Evolutionary conservation across 2,888 invertebrate genomes (phyloP).

Genomic region (Eristalinus aeneus): DNA sequence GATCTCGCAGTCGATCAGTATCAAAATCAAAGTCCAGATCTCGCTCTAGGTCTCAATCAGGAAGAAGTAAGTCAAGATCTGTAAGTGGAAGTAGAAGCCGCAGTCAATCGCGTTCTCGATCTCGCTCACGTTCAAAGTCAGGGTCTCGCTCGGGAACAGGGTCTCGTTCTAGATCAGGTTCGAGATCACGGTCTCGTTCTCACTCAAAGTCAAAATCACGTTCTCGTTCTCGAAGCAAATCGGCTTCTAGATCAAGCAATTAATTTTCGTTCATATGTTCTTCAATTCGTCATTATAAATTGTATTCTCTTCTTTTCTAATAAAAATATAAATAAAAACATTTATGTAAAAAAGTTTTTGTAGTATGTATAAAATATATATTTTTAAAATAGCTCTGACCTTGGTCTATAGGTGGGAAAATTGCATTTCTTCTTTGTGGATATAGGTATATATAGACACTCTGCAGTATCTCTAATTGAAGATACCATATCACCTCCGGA

Average conservation of each 20-base stretch:
- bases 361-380: too few species aligned
- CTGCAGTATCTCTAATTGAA: too few species aligned
- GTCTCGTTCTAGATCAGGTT: conserved; percentile 72
- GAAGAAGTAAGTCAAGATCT: conserved; percentile 51
- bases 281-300: conserved; percentile 29
- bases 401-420: too few species aligned
- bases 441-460: too few species aligned
- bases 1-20: conserved; percentile 74
- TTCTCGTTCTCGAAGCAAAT: conserved; percentile 73
- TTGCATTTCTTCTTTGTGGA: too few species aligned
- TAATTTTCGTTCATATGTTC: conserved; percentile 33
- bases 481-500: too few species aligned
- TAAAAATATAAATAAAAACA: conserved; percentile 15
- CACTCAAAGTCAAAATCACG: conserved; percentile 76
- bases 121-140: conserved; percentile 80
- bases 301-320: conserved; percentile 29
- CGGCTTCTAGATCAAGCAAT: conserved; percentile 73
- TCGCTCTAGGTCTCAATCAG: conserved; percentile 72
- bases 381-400: too few species aligned
- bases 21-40: conserved; percentile 73
- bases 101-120: conserved; percentile 74
- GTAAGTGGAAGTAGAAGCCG: conserved; percentile 68
- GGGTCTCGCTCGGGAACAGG: conserved; percentile 78
- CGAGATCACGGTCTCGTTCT: conserved; percentile 79
- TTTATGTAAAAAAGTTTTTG: not conserved